Conservation (phyloP, 2,888 invertebrate species). For the Dicranocentrus wangi region DNA sequence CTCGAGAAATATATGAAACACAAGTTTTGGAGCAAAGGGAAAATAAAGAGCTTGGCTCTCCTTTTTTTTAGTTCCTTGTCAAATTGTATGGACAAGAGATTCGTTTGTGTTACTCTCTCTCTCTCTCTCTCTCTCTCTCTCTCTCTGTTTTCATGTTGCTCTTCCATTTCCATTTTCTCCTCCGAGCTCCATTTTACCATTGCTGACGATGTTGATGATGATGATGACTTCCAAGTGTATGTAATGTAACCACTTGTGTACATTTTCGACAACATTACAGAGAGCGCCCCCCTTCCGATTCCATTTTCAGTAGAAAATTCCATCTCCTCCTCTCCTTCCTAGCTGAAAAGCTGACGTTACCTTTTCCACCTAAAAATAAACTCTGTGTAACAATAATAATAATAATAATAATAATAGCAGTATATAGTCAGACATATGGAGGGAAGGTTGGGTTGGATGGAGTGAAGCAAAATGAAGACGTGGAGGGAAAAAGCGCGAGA, state of each 20-base stretch:
- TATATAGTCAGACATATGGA: neutral
- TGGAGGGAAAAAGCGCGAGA: constrained; percentile 35
- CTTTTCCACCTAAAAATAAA: too few species aligned
- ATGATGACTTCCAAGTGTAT: neutral
- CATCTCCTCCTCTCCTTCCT: neutral
- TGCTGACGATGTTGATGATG: constrained; percentile 7
- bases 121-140: constrained; percentile 17
- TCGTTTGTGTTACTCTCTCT: constrained; percentile 22
- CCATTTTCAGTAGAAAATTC: constrained; percentile 21
- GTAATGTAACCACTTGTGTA: constrained; percentile 19
- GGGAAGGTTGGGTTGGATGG: too few species aligned
- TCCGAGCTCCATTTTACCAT: too few species aligned
- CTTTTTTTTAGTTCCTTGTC: constrained; percentile 23
- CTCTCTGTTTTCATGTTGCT: constrained; percentile 21
- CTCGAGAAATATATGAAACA: too few species aligned
- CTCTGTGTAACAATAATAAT: neutral
- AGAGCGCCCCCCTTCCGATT: too few species aligned
- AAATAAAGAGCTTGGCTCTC: constrained; percentile 17
- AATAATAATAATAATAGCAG: neutral
- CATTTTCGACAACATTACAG: too few species aligned
- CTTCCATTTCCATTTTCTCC: constrained; percentile 38
- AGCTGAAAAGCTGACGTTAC: too few species aligned
- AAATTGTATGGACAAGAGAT: constrained; percentile 29
- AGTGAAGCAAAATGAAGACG: constrained; percentile 48
- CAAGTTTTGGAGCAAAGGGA: too few species aligned